Evolutionary conservation across 2,888 invertebrate species (phyloP), one percentile per base, ranked within the genome.

Genomic region (Chrysolina americana): DNA sequence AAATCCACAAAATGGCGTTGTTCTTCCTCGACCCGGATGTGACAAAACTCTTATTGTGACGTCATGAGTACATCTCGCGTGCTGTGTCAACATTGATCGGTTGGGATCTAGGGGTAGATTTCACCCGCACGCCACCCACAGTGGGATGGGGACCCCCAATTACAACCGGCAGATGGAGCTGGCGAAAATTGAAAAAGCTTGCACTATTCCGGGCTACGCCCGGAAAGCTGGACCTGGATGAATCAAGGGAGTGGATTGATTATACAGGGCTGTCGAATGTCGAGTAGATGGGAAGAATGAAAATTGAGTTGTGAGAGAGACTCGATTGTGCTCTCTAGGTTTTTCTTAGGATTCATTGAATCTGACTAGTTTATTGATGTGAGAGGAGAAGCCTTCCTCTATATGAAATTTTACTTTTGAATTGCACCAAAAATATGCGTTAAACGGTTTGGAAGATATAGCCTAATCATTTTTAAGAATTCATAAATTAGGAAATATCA

Each of bases 11-110:
- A 36, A 68, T 68, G 68, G 68, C 68, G 68, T 21, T 15, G 21
- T 36, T 21, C 72, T 65, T 66, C 68, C 41, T 47, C 75, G 63
- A 66, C 53, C 50, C 69, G 75, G 66, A 75, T 71, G 69, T 75
- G 65, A 65, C 75, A 72, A 72, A 66, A 72, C 72, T 75, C 72
- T 72, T 72, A 69, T 69, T 65, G 69, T 78, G 78, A 78, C 78
- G 78, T 74, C 78, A 76, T 41, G 53, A 74, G 68, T 76, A 81
- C 78, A 84, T 84, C 85, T 86, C 84, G 87, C 85, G 85, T 86
- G 85, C 84, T 86, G 86, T 86, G 86, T 87, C 86, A 87, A 87
- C 87, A 87, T 87, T 87, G 87, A 87, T 84, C 84, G 83, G 84
- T 82, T 82, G 81, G 81, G 82, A 82, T 77, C 79, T 80, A 74